Evolutionary conservation across 1,140 invertebrate genomes (phyloP).

Genomic region (Laodelphax striatellus): DNA sequence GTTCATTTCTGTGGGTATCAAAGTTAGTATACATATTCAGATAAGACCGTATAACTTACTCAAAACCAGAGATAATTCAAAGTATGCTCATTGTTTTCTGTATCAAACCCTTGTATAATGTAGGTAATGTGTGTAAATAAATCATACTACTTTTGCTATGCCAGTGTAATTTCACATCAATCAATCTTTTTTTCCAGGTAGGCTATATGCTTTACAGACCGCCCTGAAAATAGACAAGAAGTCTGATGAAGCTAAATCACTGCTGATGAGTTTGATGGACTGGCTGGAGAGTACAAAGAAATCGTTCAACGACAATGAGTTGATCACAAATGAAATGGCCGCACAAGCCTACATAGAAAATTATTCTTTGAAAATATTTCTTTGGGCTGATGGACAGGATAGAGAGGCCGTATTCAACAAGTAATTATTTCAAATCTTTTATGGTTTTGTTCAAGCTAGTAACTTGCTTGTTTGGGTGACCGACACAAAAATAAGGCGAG

Average conservation of each 20-base stretch:
- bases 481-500: too few relatives aligned
- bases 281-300: slow-evolving; percentile 81
- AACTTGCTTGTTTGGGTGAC: too few relatives aligned
- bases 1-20: too few relatives aligned
- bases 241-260: slow-evolving; percentile 34
- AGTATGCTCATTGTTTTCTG: too few relatives aligned
- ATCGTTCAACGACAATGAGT: slow-evolving; percentile 53
- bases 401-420: slow-evolving; percentile 76
- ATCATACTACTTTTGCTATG: too few relatives aligned
- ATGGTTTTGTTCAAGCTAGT: slow-evolving; percentile 5
- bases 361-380: slow-evolving; percentile 87
- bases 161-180: slow-evolving; percentile 3
- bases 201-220: slow-evolving; percentile 46
- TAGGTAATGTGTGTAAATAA: too few relatives aligned
- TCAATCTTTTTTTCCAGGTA: slow-evolving; percentile 32
- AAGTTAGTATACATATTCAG: too few relatives aligned
- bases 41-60: too few relatives aligned
- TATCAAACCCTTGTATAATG: too few relatives aligned
- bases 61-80: too few relatives aligned
- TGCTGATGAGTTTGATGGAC: slow-evolving; percentile 67
- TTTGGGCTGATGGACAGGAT: slow-evolving; percentile 89
- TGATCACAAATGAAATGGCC: slow-evolving; percentile 81
- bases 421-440: slow-evolving; percentile 38
- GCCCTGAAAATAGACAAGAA: slow-evolving; percentile 47
- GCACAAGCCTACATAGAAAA: slow-evolving; percentile 95